Conservation (phyloP, 2,888 invertebrate genomes). For the Xestia c-nigrum region DNA sequence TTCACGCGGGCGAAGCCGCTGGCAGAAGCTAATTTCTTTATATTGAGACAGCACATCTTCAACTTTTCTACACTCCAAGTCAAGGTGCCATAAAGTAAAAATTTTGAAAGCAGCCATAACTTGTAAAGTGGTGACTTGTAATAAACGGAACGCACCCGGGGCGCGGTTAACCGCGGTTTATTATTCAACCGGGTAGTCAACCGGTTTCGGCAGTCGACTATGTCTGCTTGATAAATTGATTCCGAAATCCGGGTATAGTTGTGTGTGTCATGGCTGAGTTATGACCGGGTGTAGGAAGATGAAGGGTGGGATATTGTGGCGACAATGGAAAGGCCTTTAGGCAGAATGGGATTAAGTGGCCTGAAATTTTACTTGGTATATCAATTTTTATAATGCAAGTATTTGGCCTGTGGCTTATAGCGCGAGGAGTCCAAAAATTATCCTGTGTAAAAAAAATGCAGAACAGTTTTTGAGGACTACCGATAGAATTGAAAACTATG, state of each 20-base stretch:
- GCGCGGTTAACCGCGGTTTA: conserved; percentile 58
- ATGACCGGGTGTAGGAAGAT: conserved; percentile 10
- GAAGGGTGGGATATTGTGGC: conserved; percentile 22
- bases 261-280: conserved; percentile 36
- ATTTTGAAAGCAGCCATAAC: conserved; percentile 46
- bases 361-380: too few species aligned
- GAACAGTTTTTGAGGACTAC: too few species aligned
- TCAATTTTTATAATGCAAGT: too few species aligned
- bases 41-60: neutral
- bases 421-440: too few species aligned
- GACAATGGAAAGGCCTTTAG: conserved; percentile 1
- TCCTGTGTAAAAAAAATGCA: too few species aligned
- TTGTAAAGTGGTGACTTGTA: conserved; percentile 38
- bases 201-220: conserved; percentile 47
- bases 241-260: conserved; percentile 48
- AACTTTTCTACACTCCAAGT: conserved; percentile 6
- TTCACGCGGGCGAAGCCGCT: too few species aligned
- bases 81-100: conserved; percentile 50
- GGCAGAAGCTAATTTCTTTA: neutral
- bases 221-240: conserved; percentile 59
- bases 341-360: too few species aligned
- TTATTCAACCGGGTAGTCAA: conserved; percentile 58
- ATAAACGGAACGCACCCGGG: conserved; percentile 55
- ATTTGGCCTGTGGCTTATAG: too few species aligned
- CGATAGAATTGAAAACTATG: too few species aligned